Percentiles rank a stretch among this genome's conserved stretches.
These are phyloP conservation scores for Pseudorasbora parva DNA, from an alignment of 2,113 vertebrate species.

Conservation along the genomic window DNA sequence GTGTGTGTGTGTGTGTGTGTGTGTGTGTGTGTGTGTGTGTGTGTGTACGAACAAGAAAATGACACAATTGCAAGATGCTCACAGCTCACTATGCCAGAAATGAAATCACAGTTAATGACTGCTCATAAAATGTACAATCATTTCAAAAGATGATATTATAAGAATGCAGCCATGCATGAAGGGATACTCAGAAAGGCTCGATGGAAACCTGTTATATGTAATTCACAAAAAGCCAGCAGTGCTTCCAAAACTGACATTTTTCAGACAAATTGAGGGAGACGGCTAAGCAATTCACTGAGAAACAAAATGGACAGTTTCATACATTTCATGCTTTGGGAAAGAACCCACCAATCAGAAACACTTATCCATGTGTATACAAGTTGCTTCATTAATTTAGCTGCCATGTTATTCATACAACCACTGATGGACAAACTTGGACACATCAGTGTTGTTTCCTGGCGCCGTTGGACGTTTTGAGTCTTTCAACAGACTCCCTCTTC, in stretches of 20 bases:
- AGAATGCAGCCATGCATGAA: background rate
- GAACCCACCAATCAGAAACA: background rate
- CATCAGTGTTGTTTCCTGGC: background rate
- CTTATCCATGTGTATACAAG: background rate
- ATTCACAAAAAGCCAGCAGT: background rate
- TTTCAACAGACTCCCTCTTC: background rate
- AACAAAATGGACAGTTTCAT: background rate
- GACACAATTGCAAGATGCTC: conserved; percentile 26
- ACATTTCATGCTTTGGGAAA: background rate
- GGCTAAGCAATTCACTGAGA: background rate
- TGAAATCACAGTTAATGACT: conserved; percentile 34
- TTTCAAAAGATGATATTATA: conserved; percentile 27
- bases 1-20: background rate
- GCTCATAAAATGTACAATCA: conserved; percentile 14
- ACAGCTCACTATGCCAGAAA: conserved; percentile 25
- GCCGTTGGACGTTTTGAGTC: background rate
- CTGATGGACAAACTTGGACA: background rate
- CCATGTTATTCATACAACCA: background rate
- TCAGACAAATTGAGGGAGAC: background rate
- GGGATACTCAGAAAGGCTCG: background rate
- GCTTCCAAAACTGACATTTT: background rate
- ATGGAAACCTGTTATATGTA: conserved; percentile 20
- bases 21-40: no score
- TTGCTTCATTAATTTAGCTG: background rate
- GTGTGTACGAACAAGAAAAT: conserved; percentile 16